Evolutionary conservation across 2,113 vertebrate species (phyloP).

Genomic region (Planiliza haematocheilus): DNA sequence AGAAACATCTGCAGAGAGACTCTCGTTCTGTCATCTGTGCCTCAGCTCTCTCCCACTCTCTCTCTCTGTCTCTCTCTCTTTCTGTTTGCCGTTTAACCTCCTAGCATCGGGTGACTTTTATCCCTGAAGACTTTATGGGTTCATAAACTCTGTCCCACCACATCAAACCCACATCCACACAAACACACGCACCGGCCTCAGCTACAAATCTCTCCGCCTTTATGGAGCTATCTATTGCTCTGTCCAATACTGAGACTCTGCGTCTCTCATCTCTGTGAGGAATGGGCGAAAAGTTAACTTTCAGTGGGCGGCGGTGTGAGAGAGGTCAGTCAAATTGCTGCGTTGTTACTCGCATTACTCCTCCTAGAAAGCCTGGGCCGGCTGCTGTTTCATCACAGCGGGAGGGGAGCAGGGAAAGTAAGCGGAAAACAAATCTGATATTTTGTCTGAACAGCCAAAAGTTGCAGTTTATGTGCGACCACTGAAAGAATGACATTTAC

Average conservation of each 20-base stretch:
- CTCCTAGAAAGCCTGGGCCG: background rate
- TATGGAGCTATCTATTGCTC: constrained; percentile 62
- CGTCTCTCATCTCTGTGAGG: constrained; percentile 43
- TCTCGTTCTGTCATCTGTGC: constrained; percentile 2
- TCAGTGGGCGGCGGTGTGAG: constrained; percentile 48
- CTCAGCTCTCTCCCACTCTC: constrained; percentile 28
- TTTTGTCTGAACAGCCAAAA: background rate
- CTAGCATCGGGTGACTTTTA: constrained; percentile 60
- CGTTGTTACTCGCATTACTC: constrained; percentile 13
- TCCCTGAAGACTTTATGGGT: constrained; percentile 68
- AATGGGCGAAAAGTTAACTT: constrained; percentile 47
- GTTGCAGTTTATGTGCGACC: background rate
- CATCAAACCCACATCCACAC: constrained; percentile 35
- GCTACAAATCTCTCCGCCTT: constrained; percentile 59
- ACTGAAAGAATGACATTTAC: constrained; percentile 30
- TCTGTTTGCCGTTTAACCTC: constrained; percentile 60
- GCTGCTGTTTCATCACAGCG: constrained; percentile 16
- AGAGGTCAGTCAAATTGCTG: constrained; percentile 36
- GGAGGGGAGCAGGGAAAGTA: background rate
- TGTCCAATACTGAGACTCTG: constrained; percentile 29
- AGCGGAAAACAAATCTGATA: constrained; percentile 12
- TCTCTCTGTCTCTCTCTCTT: constrained; percentile 20
- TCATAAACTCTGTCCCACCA: constrained; percentile 63
- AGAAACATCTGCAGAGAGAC: background rate
- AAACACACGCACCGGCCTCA: constrained; percentile 12